A percentile compares a stretch with the other conserved stretches of the same genome.
phyloP scores from a whole-genome alignment of 2,888 invertebrate species.

The Baronia brevicornis region DNA sequence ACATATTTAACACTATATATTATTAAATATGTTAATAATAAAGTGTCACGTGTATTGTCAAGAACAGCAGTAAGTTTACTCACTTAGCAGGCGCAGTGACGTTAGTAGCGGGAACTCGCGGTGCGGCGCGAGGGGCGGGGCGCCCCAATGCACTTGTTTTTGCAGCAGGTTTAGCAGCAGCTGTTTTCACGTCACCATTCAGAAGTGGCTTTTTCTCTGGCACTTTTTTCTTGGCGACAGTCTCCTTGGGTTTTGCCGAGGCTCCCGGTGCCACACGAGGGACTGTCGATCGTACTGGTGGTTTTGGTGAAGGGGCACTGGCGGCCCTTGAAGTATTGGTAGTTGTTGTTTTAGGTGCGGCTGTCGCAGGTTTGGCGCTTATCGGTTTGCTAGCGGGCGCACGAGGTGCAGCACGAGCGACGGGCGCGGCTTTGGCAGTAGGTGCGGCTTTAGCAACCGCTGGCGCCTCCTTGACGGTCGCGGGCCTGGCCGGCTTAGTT shows the following conservation, averaged over 20 bases:
- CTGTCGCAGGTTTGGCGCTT: slow-evolving; percentile 25
- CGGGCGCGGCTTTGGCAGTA: slow-evolving; percentile 20
- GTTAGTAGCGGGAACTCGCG: slow-evolving; percentile 11
- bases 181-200: slow-evolving; percentile 66
- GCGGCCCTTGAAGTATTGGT: slow-evolving; percentile 14
- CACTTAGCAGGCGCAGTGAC: slow-evolving; percentile 29
- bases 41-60: not conserved
- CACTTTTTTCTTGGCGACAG: slow-evolving; percentile 29
- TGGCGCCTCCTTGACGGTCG: slow-evolving; percentile 23
- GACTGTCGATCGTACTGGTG: slow-evolving; percentile 18
- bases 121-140: slow-evolving; percentile 16
- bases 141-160: slow-evolving; percentile 23
- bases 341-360: slow-evolving; percentile 21
- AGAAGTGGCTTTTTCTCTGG: slow-evolving; percentile 69
- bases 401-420: slow-evolving; percentile 21
- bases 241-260: slow-evolving; percentile 29
- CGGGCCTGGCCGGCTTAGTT: slow-evolving; percentile 30
- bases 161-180: slow-evolving; percentile 29
- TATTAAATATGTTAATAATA: too few species aligned
- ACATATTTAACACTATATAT: too few species aligned
- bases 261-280: slow-evolving; percentile 25
- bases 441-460: slow-evolving; percentile 45
- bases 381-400: slow-evolving; percentile 18
- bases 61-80: slow-evolving; percentile 18
- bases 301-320: slow-evolving; percentile 15